phyloP scores from a whole-genome alignment of 92 coral and sea anemone genomes.

The Siderastrea siderea region DNA sequence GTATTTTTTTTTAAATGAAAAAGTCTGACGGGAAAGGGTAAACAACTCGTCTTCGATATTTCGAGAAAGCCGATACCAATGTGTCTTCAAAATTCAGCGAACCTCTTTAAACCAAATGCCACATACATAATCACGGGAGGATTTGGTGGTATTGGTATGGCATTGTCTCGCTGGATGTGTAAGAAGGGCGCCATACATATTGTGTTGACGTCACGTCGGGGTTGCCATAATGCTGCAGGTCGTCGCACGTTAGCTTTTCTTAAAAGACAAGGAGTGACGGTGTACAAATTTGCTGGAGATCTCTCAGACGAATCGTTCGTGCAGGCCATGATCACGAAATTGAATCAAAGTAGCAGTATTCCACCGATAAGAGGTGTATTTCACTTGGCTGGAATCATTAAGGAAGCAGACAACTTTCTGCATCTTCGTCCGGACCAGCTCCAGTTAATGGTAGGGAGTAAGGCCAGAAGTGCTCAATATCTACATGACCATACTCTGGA shows the following conservation, averaged over 20 bases:
- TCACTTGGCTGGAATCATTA: slow-evolving; percentile 17
- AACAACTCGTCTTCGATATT: neutral
- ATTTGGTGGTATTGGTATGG: slow-evolving; percentile 71
- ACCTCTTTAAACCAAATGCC: slow-evolving; percentile 26
- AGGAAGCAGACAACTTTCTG: neutral
- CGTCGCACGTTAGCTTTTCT: slow-evolving; percentile 48
- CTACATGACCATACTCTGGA: slow-evolving; percentile 63
- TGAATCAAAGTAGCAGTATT: slow-evolving; percentile 44
- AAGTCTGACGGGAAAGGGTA: neutral
- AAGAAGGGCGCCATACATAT: slow-evolving; percentile 67
- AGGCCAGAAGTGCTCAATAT: slow-evolving; percentile 35
- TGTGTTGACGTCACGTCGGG: slow-evolving; percentile 50
- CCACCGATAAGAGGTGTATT: slow-evolving; percentile 43
- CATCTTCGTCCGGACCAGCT: slow-evolving; percentile 15
- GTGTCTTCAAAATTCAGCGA: neutral
- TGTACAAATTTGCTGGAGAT: slow-evolving; percentile 56
- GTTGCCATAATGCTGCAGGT: slow-evolving; percentile 44
- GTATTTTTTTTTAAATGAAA: too few species aligned
- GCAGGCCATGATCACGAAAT: slow-evolving; percentile 27
- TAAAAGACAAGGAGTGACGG: slow-evolving; percentile 47
- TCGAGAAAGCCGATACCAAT: neutral
- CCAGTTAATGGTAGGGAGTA: neutral
- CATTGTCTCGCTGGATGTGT: slow-evolving; percentile 62
- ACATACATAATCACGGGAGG: slow-evolving; percentile 71
- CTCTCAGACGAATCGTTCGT: slow-evolving; percentile 51